Conservation (phyloP, 1,140 invertebrate species). For the Drosophila pseudoobscura region DNA sequence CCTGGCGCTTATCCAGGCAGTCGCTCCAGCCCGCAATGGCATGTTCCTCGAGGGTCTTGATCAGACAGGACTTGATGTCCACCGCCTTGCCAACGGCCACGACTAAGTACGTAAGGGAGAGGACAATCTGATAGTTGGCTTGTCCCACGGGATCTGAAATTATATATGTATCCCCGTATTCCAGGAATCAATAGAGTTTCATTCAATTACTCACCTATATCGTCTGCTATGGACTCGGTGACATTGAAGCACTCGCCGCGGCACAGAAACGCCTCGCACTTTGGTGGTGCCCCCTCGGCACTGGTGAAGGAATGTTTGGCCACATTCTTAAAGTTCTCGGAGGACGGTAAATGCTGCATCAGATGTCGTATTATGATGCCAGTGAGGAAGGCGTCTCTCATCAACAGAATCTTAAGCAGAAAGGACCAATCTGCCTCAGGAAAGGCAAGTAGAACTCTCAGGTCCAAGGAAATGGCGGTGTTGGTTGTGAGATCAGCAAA, state of each 20-base stretch:
- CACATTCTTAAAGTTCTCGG: conserved; percentile 80
- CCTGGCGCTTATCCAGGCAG: conserved; percentile 89
- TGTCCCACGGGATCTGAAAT: conserved; percentile 76
- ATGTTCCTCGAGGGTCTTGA: conserved; percentile 86
- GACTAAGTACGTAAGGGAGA: conserved; percentile 85
- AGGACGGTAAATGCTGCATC: conserved; percentile 78
- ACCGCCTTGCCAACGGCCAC: conserved; percentile 85
- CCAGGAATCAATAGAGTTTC: neutral
- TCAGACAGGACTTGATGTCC: conserved; percentile 86
- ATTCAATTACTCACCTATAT: conserved; percentile 49
- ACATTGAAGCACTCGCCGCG: conserved; percentile 83
- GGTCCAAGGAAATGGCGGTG: conserved; percentile 87
- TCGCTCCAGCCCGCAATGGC: conserved; percentile 86
- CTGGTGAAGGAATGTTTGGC: conserved; percentile 72
- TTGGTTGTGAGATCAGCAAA: conserved; percentile 85
- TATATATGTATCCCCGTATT: no score
- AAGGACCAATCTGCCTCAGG: conserved; percentile 90
- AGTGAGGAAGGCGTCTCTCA: conserved; percentile 86
- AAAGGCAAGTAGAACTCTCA: conserved; percentile 89
- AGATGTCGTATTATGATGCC: conserved; percentile 83
- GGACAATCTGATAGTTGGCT: conserved; percentile 84
- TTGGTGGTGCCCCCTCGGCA: conserved; percentile 63
- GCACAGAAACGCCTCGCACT: conserved; percentile 88
- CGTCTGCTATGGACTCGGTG: conserved; percentile 66
- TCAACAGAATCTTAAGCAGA: conserved; percentile 88